Conservation (phyloP, 2,113 vertebrate genomes). For the Solea solea region DNA sequence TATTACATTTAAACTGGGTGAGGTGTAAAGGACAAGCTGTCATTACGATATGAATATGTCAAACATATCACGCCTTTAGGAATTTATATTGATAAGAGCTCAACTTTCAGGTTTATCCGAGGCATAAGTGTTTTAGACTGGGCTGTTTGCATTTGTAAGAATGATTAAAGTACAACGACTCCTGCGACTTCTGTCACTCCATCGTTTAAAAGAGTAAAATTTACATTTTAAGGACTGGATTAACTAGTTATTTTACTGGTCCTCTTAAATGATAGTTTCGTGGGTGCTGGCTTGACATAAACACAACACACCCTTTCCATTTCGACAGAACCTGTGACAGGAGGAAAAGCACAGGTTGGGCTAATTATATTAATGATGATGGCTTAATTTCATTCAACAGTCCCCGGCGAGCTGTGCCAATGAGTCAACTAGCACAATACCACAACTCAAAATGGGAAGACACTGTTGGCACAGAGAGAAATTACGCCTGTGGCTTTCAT, state of each 20-base stretch:
- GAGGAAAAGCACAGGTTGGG: background rate
- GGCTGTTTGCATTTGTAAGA: no score
- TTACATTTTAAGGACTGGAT: background rate
- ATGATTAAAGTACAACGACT: no score
- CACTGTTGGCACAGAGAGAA: background rate
- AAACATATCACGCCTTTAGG: conserved; percentile 34
- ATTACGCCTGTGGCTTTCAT: background rate
- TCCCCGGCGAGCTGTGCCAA: background rate
- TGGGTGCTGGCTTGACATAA: background rate
- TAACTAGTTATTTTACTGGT: background rate
- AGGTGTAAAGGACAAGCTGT: conserved; percentile 26
- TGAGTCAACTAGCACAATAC: conserved; percentile 1
- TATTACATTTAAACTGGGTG: conserved; percentile 46
- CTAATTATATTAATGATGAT: conserved; percentile 6
- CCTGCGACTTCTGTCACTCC: background rate
- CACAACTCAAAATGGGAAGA: background rate
- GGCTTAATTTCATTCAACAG: conserved; percentile 3
- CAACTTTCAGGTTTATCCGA: conserved; percentile 2
- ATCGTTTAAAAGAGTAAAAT: background rate
- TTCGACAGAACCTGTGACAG: background rate
- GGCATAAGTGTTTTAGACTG: no score
- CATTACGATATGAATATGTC: conserved; percentile 38
- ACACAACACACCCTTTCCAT: background rate
- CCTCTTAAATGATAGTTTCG: no score
- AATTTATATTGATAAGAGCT: conserved; percentile 37